Percentiles rank a stretch among this genome's conserved stretches.
phyloP scores from a whole-genome alignment of 1,140 invertebrate genomes.

The Ceratosolen fusciceps region DNA sequence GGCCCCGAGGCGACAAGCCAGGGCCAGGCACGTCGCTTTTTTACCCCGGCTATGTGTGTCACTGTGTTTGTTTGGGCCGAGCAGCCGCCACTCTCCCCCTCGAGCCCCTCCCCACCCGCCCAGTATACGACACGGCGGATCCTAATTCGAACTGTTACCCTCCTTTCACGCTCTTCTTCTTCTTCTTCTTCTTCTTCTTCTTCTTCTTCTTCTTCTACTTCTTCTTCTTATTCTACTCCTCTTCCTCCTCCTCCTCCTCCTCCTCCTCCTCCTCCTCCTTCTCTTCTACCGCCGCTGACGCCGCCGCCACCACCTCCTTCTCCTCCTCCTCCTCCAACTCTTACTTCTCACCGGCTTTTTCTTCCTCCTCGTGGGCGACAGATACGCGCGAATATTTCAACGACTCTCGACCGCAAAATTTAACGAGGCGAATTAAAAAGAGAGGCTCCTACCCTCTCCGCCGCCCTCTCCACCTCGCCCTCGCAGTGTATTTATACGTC shows the following conservation, averaged over 20 bases:
- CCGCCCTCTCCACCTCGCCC: neutral
- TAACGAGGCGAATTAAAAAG: conserved; percentile 11
- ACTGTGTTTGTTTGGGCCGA: no score
- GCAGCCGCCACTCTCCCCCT: neutral
- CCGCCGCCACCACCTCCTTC: no score
- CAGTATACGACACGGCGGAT: neutral
- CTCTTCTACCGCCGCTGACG: no score
- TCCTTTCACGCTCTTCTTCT: neutral
- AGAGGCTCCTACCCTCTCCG: neutral
- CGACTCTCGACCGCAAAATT: conserved; percentile 12
- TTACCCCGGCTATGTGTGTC: no score
- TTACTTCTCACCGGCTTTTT: neutral
- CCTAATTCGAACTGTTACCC: neutral
- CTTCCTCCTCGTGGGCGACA: neutral
- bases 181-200: neutral
- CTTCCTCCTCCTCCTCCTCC: neutral
- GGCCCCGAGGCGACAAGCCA: no score
- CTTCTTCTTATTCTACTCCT: no score
- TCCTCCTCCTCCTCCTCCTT: neutral
- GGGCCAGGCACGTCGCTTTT: no score
- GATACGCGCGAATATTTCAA: neutral
- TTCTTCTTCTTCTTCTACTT: neutral
- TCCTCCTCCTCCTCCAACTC: neutral
- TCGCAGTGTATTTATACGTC: no score
- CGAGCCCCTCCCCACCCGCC: neutral